A percentile compares a stretch with the other conserved stretches of the same genome.
Conservation (phyloP, 2,113 vertebrate species). For the Notothenia rossii region DNA sequence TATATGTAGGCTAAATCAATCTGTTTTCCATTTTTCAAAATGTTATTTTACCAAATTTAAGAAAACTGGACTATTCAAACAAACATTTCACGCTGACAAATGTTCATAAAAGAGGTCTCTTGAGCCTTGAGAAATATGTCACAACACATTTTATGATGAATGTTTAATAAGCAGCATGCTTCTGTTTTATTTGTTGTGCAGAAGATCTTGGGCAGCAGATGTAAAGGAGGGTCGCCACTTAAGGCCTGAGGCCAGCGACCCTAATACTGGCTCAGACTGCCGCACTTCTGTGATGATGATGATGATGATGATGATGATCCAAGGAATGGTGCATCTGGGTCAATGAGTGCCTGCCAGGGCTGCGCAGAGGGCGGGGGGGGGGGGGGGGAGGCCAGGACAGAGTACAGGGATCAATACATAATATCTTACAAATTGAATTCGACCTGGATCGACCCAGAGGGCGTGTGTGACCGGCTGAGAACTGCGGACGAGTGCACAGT, state of each 20-base stretch:
- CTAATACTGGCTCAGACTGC: slow-evolving; percentile 63
- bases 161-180: slow-evolving; percentile 17
- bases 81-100: slow-evolving; percentile 42
- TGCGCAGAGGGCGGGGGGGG: slow-evolving; percentile 35
- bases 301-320: slow-evolving; percentile 76
- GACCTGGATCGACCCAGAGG: slow-evolving; percentile 86
- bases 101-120: slow-evolving; percentile 23
- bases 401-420: slow-evolving; percentile 85
- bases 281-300: slow-evolving; percentile 62
- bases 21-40: slow-evolving; percentile 28
- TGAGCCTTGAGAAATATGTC: slow-evolving; percentile 38
- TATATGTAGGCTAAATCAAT: slow-evolving; percentile 1
- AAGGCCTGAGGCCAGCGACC: slow-evolving; percentile 55
- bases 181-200: background rate
- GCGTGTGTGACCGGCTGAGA: slow-evolving; percentile 74
- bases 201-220: slow-evolving; percentile 46
- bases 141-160: slow-evolving; percentile 20
- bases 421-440: slow-evolving; percentile 90
- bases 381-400: slow-evolving; percentile 52
- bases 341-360: slow-evolving; percentile 76
- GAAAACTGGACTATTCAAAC: slow-evolving; percentile 6
- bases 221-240: slow-evolving; percentile 42
- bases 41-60: slow-evolving; percentile 20
- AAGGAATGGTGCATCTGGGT: slow-evolving; percentile 74
- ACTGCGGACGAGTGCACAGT: slow-evolving; percentile 78